Conservation (phyloP, 2,797 vertebrate genomes). For the Tadarida brasiliensis region DNA sequence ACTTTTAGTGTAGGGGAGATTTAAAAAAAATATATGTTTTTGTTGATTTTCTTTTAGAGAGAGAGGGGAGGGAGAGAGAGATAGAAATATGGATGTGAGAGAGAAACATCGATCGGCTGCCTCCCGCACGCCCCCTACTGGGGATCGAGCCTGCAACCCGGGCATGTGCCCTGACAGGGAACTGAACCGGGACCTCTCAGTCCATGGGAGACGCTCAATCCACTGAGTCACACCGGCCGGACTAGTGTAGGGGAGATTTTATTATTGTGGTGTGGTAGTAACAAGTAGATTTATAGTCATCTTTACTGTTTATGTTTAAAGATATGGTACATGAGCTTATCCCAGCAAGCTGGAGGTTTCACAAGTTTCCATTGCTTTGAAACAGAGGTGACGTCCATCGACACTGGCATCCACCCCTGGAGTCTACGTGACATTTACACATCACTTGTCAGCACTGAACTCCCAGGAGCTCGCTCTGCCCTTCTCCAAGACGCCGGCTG, state of each 20-base stretch:
- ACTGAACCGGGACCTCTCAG: no score
- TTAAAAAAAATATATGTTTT: no score
- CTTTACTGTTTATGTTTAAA: slow-evolving; percentile 40
- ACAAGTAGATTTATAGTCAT: background rate
- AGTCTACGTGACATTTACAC: slow-evolving; percentile 59
- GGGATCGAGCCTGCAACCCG: no score
- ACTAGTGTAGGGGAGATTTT: background rate
- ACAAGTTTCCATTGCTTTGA: slow-evolving; percentile 52
- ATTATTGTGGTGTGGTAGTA: background rate
- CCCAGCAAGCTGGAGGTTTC: slow-evolving; percentile 19
- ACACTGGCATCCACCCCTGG: background rate
- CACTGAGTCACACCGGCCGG: no score
- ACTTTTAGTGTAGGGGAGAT: background rate
- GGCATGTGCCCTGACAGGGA: no score
- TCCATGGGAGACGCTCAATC: no score
- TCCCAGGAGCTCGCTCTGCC: slow-evolving; percentile 41
- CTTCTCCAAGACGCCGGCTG: slow-evolving; percentile 44
- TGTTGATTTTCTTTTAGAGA: background rate
- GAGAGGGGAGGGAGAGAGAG: no score
- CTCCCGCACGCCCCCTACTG: no score
- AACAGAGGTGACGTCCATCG: background rate
- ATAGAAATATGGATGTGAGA: no score
- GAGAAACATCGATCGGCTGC: no score
- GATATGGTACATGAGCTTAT: background rate
- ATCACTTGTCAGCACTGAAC: slow-evolving; percentile 2